phyloP scores from a whole-genome alignment of 2,113 vertebrate species.

The Takifugu bimaculatus region DNA sequence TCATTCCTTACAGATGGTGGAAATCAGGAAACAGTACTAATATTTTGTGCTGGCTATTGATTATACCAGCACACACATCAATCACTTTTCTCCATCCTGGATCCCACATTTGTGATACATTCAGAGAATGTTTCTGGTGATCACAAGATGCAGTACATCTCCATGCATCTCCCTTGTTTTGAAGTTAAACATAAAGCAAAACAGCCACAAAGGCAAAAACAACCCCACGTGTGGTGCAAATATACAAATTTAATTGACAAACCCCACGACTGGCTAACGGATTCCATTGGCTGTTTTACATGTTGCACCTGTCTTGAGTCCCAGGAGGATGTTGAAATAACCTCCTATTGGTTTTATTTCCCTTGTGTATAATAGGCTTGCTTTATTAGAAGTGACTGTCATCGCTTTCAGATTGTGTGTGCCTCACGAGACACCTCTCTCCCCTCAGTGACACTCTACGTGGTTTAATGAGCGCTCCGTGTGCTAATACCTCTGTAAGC shows the following conservation, averaged over 20 bases:
- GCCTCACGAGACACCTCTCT: constrained; percentile 31
- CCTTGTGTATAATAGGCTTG: constrained; percentile 35
- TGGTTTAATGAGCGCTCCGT: constrained; percentile 60
- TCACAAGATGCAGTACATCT: constrained; percentile 15
- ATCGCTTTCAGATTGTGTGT: constrained; percentile 44
- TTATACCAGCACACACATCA: constrained; percentile 52
- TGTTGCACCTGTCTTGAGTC: constrained; percentile 12
- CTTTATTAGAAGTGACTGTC: constrained; percentile 47
- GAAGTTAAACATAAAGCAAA: constrained; percentile 11
- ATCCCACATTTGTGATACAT: constrained; percentile 21
- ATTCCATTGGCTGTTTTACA: constrained; percentile 26
- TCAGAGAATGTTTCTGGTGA: constrained; percentile 19
- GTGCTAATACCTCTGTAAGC: constrained; percentile 59
- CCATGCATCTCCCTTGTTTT: neutral
- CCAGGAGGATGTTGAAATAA: constrained; percentile 17
- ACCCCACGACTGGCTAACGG: constrained; percentile 6
- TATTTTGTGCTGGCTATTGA: constrained; percentile 61
- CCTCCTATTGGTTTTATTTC: constrained; percentile 40
- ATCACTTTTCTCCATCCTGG: constrained; percentile 38
- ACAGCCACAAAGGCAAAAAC: constrained; percentile 18
- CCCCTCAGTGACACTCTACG: constrained; percentile 52
- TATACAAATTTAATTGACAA: constrained; percentile 17
- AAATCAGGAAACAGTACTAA: constrained; percentile 37
- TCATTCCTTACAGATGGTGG: constrained; percentile 59
- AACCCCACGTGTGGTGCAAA: constrained; percentile 22